Percentiles rank a stretch among this genome's conserved stretches.
Conservation (phyloP, 2,888 invertebrate genomes). For the Erebia ligea region DNA sequence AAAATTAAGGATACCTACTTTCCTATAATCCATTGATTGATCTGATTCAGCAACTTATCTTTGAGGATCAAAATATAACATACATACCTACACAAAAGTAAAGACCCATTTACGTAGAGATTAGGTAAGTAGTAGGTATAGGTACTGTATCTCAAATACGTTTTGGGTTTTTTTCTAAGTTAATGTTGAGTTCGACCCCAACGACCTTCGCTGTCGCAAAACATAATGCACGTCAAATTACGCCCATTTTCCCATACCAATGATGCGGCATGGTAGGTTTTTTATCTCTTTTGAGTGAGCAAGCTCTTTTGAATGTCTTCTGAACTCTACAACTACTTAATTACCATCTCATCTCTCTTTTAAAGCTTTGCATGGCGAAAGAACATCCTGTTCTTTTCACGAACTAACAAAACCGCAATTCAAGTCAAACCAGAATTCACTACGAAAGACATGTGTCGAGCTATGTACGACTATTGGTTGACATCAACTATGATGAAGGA, state of each 20-base stretch:
- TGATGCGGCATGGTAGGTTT: background rate
- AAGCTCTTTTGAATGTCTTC: slow-evolving; percentile 2
- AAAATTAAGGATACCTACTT: too few species aligned
- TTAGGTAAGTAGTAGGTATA: background rate
- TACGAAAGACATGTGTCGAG: too few species aligned
- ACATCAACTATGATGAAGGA: too few species aligned
- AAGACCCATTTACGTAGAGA: background rate
- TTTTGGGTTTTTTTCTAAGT: background rate
- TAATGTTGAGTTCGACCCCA: slow-evolving; percentile 8
- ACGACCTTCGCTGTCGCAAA: slow-evolving; percentile 18
- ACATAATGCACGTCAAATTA: slow-evolving; percentile 12
- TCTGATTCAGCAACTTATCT: background rate
- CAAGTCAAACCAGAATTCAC: too few species aligned
- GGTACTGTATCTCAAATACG: background rate
- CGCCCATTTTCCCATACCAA: slow-evolving; percentile 21
- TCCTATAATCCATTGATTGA: too few species aligned
- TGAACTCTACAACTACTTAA: background rate
- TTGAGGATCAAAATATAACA: slow-evolving; percentile 2
- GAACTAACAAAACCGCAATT: too few species aligned
- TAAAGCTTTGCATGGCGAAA: too few species aligned
- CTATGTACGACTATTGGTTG: too few species aligned
- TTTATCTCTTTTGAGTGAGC: background rate
- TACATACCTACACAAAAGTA: background rate
- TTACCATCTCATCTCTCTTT: too few species aligned
- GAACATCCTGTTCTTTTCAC: too few species aligned